Evolutionary conservation across 2,113 vertebrate species (phyloP).

Genomic region (Amblyornis subalaris): DNA sequence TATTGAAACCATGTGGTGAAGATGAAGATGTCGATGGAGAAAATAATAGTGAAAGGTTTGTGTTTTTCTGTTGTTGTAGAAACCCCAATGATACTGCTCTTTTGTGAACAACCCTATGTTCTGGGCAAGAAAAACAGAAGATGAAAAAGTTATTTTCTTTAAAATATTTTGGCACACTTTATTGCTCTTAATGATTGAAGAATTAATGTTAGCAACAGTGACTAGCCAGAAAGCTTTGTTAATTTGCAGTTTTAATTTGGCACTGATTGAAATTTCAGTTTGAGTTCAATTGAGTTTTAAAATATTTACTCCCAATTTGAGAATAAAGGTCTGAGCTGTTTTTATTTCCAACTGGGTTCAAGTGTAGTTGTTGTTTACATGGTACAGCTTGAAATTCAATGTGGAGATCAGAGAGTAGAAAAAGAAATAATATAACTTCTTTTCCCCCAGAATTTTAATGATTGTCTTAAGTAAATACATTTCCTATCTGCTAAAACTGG

Average conservation of each 20-base stretch:
- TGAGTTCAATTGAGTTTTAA: not conserved
- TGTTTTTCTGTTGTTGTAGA: not conserved
- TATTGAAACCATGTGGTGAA: constrained; percentile 80
- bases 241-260: not conserved
- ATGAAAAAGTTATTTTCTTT: not conserved
- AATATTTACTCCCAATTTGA: not conserved
- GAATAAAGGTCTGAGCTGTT: not conserved
- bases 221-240: not conserved
- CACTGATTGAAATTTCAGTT: not conserved
- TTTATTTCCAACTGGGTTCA: not conserved
- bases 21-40: constrained; percentile 78
- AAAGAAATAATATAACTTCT: not conserved
- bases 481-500: not conserved
- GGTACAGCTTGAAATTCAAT: not conserved
- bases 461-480: not conserved
- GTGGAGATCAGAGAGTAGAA: not conserved
- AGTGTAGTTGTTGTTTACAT: not conserved
- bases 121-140: not conserved
- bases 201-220: not conserved
- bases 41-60: constrained; percentile 83
- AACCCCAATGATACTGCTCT: fast-evolving
- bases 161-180: not conserved
- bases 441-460: not conserved
- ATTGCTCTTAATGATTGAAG: not conserved
- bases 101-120: not conserved